Percentiles rank a stretch among this genome's conserved stretches.
These are phyloP conservation scores for Pristionchus arcanus DNA, from an alignment of 2,888 invertebrate species.

Conservation along the genomic window DNA sequence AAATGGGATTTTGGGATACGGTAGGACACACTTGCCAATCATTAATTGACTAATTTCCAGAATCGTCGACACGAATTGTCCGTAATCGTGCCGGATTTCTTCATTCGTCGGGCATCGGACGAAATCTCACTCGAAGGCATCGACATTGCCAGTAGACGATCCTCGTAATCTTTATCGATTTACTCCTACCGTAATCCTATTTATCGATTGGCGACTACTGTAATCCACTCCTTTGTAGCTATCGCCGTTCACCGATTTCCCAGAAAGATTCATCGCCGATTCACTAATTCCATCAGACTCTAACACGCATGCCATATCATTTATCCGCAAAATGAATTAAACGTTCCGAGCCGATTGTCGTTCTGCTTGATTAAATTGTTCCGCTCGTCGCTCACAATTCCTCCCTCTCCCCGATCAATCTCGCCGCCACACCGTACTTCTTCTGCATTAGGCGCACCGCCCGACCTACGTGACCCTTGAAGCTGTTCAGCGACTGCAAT, in stretches of 20 bases:
- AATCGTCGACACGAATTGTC: slow-evolving; percentile 62
- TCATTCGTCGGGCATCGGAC: slow-evolving; percentile 64
- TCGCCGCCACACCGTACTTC: slow-evolving; percentile 52
- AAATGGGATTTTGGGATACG: too few relatives aligned
- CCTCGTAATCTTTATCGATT: slow-evolving; percentile 43
- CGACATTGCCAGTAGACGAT: slow-evolving; percentile 48
- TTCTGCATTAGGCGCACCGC: slow-evolving; percentile 52
- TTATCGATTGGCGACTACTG: not conserved
- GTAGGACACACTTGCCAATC: not conserved
- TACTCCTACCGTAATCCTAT: not conserved
- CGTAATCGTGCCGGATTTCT: slow-evolving; percentile 68
- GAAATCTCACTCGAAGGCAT: slow-evolving; percentile 52
- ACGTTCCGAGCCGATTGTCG: not conserved
- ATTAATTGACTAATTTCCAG: slow-evolving; percentile 7
- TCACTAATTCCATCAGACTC: not conserved
- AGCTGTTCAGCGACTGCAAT: slow-evolving; percentile 45
- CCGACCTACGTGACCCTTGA: slow-evolving; percentile 14
- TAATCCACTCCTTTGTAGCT: slow-evolving; percentile 23
- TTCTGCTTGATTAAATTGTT: slow-evolving; percentile 4
- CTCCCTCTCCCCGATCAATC: slow-evolving; percentile 52
- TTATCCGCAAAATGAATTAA: not conserved
- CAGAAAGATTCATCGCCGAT: slow-evolving; percentile 28
- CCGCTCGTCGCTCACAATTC: slow-evolving; percentile 47
- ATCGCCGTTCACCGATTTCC: slow-evolving; percentile 42
- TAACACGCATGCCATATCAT: slow-evolving; percentile 33